Percentiles rank a stretch among this genome's conserved stretches.
Evolutionary conservation across 2,888 invertebrate species (phyloP).

Genomic region (Stomorhina lunata): DNA sequence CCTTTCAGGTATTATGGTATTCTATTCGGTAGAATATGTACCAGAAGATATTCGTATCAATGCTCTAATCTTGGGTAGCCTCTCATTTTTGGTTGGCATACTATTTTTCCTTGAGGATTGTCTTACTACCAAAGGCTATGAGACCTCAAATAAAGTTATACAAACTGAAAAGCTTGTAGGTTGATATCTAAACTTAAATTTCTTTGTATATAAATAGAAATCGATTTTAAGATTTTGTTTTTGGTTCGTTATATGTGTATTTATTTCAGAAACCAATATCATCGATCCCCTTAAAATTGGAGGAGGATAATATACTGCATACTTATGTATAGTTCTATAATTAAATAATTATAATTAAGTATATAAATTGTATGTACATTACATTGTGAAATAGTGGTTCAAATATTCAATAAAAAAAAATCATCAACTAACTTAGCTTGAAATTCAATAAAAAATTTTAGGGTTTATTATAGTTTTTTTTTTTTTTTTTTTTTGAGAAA

Average conservation of each 20-base stretch:
- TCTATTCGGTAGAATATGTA: conserved; percentile 56
- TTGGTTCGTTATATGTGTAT: conserved; percentile 30
- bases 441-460: conserved; percentile 16
- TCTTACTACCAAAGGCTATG: conserved; percentile 25
- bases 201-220: not conserved
- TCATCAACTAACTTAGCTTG: conserved; percentile 17
- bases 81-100: conserved; percentile 41
- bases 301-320: conserved; percentile 56
- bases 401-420: not conserved
- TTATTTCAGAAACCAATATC: conserved; percentile 63
- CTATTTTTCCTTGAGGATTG: conserved; percentile 58
- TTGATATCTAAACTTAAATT: not conserved
- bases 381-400: not conserved
- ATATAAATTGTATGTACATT: conserved; percentile 35
- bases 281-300: conserved; percentile 53
- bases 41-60: conserved; percentile 52
- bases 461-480: not conserved
- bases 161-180: conserved; percentile 57
- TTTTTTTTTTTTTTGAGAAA: conserved; percentile 31
- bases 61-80: conserved; percentile 44
- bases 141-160: conserved; percentile 41
- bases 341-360: not conserved
- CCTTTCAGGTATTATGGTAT: conserved; percentile 53
- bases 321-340: conserved; percentile 54
- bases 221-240: not conserved